Evolutionary conservation across 2,888 invertebrate species (phyloP).

Genomic region (Apamea monoglypha): DNA sequence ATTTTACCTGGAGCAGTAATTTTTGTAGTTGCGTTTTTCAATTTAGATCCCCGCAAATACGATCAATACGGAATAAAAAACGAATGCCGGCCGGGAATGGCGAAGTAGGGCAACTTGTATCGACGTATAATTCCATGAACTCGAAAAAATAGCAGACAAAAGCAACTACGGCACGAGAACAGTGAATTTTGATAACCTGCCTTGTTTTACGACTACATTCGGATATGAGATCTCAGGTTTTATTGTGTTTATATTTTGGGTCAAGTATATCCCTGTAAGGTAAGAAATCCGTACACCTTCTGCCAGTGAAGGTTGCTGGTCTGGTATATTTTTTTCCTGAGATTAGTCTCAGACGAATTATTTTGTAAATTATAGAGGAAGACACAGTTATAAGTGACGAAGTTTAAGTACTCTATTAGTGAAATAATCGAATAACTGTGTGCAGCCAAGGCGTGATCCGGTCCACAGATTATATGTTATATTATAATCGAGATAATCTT

Average conservation of each 20-base stretch:
- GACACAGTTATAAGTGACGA: background rate
- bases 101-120: conserved; percentile 42
- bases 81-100: conserved; percentile 20
- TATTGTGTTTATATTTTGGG: conserved; percentile 52
- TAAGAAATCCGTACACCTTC: conserved; percentile 24
- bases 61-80: conserved; percentile 41
- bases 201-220: conserved; percentile 50
- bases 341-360: background rate
- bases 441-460: conserved; percentile 42
- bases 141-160: conserved; percentile 47
- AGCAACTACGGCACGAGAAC: conserved; percentile 35
- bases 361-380: background rate
- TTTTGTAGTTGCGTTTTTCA: background rate
- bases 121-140: conserved; percentile 32
- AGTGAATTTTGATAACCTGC: conserved; percentile 44
- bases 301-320: conserved; percentile 16
- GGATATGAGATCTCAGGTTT: conserved; percentile 48
- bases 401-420: conserved; percentile 16
- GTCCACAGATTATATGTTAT: conserved; percentile 48
- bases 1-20: background rate
- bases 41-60: background rate
- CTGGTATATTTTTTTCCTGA: background rate
- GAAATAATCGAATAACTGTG: conserved; percentile 50
- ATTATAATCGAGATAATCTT: conserved; percentile 70
- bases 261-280: conserved; percentile 46